Evolutionary conservation across 2,888 invertebrate genomes (phyloP).

Genomic region (Cryptosula pallasiana): DNA sequence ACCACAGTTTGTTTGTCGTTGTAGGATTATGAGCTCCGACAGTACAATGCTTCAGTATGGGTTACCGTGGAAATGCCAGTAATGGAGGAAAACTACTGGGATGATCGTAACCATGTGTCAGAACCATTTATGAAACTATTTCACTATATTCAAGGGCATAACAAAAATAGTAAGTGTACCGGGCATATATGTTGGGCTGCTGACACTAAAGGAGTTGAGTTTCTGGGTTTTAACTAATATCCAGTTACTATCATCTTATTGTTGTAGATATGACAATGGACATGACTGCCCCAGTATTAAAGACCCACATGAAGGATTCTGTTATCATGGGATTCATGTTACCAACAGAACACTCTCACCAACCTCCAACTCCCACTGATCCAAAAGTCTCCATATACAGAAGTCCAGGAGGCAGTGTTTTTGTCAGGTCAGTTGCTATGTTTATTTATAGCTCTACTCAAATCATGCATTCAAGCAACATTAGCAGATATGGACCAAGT

Average conservation of each 20-base stretch:
- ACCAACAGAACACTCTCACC: background rate
- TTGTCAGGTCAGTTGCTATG: background rate
- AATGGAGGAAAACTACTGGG: background rate
- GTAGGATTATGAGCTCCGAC: background rate
- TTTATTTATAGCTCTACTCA: too few species aligned
- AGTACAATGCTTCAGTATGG: background rate
- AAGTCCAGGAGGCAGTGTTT: background rate
- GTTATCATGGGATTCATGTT: background rate
- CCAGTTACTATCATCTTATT: too few species aligned
- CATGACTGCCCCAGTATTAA: background rate
- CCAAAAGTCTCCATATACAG: background rate
- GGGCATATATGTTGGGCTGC: too few species aligned
- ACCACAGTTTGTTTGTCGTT: too few species aligned
- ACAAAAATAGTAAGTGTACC: background rate
- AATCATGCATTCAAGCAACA: too few species aligned
- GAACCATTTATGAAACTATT: background rate
- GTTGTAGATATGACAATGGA: background rate
- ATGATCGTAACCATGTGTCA: background rate
- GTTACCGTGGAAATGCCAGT: background rate
- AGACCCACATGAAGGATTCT: background rate
- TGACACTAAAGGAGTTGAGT: too few species aligned
- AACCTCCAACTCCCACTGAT: background rate
- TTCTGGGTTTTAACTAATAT: too few species aligned
- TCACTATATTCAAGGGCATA: background rate
- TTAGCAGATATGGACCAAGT: too few species aligned